Percentiles rank a stretch among this genome's conserved stretches.
These are phyloP conservation scores for Tachina fera DNA, from an alignment of 2,888 invertebrate species.

Conservation along the genomic window DNA sequence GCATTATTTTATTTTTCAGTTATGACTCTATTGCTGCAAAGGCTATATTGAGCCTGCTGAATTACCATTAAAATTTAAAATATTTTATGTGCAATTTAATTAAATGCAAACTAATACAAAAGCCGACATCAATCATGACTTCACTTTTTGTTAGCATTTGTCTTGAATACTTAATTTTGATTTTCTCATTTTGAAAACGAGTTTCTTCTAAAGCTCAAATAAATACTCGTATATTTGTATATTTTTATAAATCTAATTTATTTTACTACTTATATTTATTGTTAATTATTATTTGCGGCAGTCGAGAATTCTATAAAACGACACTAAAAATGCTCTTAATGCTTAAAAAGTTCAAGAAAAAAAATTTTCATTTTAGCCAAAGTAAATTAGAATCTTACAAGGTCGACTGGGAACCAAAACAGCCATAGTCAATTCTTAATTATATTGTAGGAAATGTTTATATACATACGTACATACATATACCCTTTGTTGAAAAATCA, in stretches of 20 bases:
- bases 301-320: conserved; percentile 22
- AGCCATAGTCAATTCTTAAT: background rate
- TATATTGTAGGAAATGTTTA: background rate
- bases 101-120: conserved; percentile 50
- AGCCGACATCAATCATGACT: background rate
- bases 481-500: background rate
- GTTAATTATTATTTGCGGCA: background rate
- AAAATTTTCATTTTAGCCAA: background rate
- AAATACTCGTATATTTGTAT: too few species aligned
- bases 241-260: too few species aligned
- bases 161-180: background rate
- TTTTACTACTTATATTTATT: conserved; percentile 3
- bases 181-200: conserved; percentile 36
- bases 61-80: too few species aligned
- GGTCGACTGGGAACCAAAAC: conserved; percentile 5
- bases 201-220: conserved; percentile 10
- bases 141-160: background rate
- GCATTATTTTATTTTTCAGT: too few species aligned
- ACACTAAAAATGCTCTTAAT: conserved; percentile 8
- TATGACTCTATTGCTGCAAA: too few species aligned
- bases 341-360: conserved; percentile 20
- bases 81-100: conserved; percentile 21
- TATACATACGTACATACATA: too few species aligned
- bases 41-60: too few species aligned
- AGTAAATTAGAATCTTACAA: conserved; percentile 35